Conservation (phyloP, 1,140 invertebrate species). For the Sinonovacula constricta region DNA sequence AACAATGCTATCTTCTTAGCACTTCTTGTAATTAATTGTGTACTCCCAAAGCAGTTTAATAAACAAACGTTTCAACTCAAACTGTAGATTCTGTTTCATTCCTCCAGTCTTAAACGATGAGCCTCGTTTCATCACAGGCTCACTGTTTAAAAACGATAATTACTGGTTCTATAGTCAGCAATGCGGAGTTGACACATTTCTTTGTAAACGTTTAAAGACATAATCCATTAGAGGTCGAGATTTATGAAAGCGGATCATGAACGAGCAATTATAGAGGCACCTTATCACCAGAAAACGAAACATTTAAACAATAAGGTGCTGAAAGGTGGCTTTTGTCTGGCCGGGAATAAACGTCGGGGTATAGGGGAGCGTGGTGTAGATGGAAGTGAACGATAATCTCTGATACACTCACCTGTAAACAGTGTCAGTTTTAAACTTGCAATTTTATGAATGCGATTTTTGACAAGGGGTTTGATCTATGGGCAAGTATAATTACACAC, state of each 20-base stretch:
- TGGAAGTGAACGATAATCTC: background rate
- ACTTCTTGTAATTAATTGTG: too few relatives aligned
- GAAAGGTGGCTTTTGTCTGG: background rate
- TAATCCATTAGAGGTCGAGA: background rate
- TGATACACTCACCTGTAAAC: background rate
- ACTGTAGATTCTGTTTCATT: too few relatives aligned
- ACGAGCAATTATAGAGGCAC: background rate
- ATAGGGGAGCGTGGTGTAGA: background rate
- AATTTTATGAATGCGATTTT: background rate
- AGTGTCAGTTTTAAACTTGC: background rate
- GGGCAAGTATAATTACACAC: background rate
- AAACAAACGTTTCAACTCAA: too few relatives aligned
- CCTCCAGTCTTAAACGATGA: too few relatives aligned
- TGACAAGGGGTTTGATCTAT: background rate
- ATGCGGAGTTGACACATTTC: slow-evolving; percentile 1
- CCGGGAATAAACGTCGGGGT: background rate
- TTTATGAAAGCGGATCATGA: background rate
- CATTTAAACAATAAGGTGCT: background rate
- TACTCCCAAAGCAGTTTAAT: too few relatives aligned
- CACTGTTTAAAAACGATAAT: too few relatives aligned
- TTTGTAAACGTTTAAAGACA: background rate
- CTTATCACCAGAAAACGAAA: background rate
- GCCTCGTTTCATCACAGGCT: too few relatives aligned
- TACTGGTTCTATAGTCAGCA: too few relatives aligned
- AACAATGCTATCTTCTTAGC: too few relatives aligned